phyloP scores from a whole-genome alignment of 2,797 vertebrate genomes.

The Tangara arthus region DNA sequence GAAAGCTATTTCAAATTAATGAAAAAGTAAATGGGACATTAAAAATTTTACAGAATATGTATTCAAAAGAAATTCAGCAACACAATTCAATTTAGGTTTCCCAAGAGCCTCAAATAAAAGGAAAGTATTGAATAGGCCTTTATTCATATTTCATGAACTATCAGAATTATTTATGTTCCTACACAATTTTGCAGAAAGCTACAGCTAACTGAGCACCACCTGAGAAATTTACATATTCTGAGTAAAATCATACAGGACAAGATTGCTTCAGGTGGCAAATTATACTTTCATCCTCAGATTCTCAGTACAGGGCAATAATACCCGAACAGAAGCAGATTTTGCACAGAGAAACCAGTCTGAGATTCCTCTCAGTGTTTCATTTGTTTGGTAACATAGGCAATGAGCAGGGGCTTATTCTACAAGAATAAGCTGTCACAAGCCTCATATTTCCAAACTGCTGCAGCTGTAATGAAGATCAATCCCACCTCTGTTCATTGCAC shows the following conservation, averaged over 20 bases:
- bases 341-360: neutral
- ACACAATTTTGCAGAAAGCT: neutral
- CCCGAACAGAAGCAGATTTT: neutral
- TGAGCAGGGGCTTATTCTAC: neutral
- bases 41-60: neutral
- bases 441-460: neutral
- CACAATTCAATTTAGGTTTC: slow-evolving; percentile 3
- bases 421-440: neutral
- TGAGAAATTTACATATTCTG: neutral
- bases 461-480: neutral
- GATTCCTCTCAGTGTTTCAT: neutral
- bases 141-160: slow-evolving; percentile 36
- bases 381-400: neutral
- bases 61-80: slow-evolving; percentile 11
- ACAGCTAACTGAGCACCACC: neutral
- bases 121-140: neutral
- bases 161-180: slow-evolving; percentile 17
- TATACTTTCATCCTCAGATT: neutral
- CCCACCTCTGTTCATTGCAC: neutral
- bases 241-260: neutral
- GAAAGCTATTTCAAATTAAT: slow-evolving; percentile 5
- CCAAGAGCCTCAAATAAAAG: neutral
- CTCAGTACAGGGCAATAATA: neutral
- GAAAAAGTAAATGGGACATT: neutral
- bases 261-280: neutral